Conservation (phyloP, 2,888 invertebrate species). For the Lepidochitona cinerea region DNA sequence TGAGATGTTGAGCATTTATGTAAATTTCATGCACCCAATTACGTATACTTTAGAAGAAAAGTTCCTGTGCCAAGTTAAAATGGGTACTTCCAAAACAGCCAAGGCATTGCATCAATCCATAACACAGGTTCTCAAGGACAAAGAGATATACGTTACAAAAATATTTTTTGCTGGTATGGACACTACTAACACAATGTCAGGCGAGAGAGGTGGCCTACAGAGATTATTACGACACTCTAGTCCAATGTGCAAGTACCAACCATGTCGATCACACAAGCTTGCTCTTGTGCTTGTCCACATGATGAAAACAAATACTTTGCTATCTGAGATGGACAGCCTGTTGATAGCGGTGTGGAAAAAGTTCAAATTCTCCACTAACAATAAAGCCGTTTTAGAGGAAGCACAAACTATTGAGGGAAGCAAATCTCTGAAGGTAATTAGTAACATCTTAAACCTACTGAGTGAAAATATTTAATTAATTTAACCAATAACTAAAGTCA, state of each 20-base stretch:
- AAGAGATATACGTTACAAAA: neutral
- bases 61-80: neutral
- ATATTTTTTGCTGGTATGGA: neutral
- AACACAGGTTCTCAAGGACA: neutral
- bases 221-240: neutral
- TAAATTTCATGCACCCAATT: neutral
- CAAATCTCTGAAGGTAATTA: neutral
- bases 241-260: neutral
- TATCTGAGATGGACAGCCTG: neutral
- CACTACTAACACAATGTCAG: neutral
- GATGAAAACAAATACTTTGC: neutral
- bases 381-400: neutral
- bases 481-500: too few relatives aligned
- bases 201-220: neutral
- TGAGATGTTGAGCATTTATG: neutral
- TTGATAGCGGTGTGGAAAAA: neutral
- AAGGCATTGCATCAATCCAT: neutral
- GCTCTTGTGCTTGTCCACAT: neutral
- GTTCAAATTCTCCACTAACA: neutral
- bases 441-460: too few relatives aligned
- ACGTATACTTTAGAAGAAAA: neutral
- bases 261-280: neutral
- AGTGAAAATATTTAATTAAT: too few relatives aligned
- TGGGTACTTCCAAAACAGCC: neutral
- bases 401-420: neutral